These are phyloP conservation scores for Erannis defoliaria DNA, from an alignment of 2,888 invertebrate species.

Conservation along the genomic window DNA sequence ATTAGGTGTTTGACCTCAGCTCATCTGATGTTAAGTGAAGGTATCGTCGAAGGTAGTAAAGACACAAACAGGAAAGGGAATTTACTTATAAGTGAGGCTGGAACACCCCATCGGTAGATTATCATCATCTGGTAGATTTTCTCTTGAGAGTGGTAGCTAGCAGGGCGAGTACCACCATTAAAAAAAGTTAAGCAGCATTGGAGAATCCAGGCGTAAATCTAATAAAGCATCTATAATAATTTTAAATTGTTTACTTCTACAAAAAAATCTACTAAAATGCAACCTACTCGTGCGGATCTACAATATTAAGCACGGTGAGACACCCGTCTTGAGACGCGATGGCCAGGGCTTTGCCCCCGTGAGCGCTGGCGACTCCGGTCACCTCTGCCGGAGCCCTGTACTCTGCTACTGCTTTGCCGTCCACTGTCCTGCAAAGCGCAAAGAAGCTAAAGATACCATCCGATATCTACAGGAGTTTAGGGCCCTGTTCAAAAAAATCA, in stretches of 20 bases:
- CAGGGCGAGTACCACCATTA: too few relatives aligned
- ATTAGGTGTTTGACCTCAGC: too few relatives aligned
- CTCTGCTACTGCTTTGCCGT: conserved; percentile 97
- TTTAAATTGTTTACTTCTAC: background rate
- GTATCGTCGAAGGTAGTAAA: too few relatives aligned
- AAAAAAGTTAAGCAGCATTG: too few relatives aligned
- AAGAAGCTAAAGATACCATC: background rate
- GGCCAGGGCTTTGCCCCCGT: conserved; percentile 93
- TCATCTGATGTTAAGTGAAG: too few relatives aligned
- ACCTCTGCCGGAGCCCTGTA: conserved; percentile 96
- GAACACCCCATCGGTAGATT: too few relatives aligned
- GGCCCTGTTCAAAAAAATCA: too few relatives aligned
- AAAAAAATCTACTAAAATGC: background rate
- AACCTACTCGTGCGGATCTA: conserved; percentile 76
- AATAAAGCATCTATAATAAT: background rate
- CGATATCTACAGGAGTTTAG: too few relatives aligned
- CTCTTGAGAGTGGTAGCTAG: too few relatives aligned
- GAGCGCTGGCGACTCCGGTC: conserved; percentile 94
- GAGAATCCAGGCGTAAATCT: background rate
- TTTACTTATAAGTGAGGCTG: too few relatives aligned
- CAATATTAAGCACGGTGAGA: conserved; percentile 93
- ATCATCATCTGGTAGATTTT: too few relatives aligned
- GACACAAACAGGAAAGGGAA: too few relatives aligned
- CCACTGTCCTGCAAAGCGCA: conserved; percentile 88
- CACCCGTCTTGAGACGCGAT: conserved; percentile 98